phyloP scores from a whole-genome alignment of 2,888 invertebrate genomes.

The Drosophila flavopinicola region DNA sequence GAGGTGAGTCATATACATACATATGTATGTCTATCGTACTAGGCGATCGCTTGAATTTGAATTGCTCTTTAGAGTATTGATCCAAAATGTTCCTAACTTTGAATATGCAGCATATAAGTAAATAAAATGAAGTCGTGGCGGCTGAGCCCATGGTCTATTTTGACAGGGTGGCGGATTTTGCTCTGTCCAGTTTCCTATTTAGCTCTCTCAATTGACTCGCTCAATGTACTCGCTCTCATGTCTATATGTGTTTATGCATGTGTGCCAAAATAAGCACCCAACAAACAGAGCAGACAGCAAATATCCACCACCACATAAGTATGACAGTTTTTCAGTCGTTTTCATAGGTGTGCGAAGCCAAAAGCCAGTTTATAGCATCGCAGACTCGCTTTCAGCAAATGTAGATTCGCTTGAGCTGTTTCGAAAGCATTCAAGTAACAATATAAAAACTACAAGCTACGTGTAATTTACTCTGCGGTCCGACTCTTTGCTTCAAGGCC shows the following conservation, averaged over 20 bases:
- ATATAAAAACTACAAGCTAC: neutral
- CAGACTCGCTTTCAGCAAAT: constrained; percentile 2
- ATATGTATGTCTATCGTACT: neutral
- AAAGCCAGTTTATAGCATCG: constrained; percentile 29
- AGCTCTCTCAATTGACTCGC: no score
- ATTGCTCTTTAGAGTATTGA: neutral
- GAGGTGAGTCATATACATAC: constrained; percentile 87
- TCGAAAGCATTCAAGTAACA: constrained; percentile 23
- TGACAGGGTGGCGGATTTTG: no score
- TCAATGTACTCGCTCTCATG: no score
- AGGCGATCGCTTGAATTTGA: neutral
- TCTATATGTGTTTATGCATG: neutral
- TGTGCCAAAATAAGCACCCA: no score
- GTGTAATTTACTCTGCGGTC: neutral
- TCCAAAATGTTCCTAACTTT: neutral
- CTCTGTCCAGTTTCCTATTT: no score
- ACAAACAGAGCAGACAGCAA: neutral
- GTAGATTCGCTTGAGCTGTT: constrained; percentile 37
- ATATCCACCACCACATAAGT: constrained; percentile 2
- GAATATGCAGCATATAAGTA: neutral
- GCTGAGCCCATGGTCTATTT: no score
- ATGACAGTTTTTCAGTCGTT: constrained; percentile 6
- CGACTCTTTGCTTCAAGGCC: constrained; percentile 24
- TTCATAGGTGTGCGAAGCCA: constrained; percentile 17
- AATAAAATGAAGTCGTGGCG: constrained; percentile 7